Percentiles rank a stretch among this genome's conserved stretches.
These are phyloP conservation scores for Drosophila pseudoobscura DNA, from an alignment of 1,140 invertebrate species.

Conservation along the genomic window DNA sequence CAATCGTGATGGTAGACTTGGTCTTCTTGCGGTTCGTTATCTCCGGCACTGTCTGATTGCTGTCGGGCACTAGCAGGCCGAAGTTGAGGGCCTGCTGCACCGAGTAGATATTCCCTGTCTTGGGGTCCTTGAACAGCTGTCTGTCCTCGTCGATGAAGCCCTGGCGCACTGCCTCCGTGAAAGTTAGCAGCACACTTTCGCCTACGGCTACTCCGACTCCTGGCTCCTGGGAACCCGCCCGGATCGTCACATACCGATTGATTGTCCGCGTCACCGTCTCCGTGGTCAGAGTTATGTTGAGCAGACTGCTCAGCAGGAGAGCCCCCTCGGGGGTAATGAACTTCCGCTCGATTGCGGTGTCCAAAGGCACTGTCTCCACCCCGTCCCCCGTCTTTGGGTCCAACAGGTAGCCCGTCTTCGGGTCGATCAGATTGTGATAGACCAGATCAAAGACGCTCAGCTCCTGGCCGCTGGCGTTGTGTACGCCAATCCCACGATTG, in stretches of 20 bases:
- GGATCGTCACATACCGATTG: conserved; percentile 90
- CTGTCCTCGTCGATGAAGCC: conserved; percentile 92
- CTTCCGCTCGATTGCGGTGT: conserved; percentile 92
- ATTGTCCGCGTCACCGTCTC: conserved; percentile 93
- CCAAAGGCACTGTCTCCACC: conserved; percentile 89
- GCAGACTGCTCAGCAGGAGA: conserved; percentile 90
- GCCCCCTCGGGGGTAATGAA: conserved; percentile 94
- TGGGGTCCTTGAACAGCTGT: conserved; percentile 91
- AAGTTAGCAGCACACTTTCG: conserved; percentile 87
- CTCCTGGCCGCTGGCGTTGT: conserved; percentile 87
- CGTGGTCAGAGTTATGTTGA: conserved; percentile 93
- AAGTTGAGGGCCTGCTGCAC: conserved; percentile 92
- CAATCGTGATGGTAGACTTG: conserved; percentile 83
- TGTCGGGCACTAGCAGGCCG: conserved; percentile 87
- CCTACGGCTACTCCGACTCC: conserved; percentile 52
- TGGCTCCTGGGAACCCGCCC: conserved; percentile 84
- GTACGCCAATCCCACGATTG: conserved; percentile 91
- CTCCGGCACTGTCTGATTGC: conserved; percentile 81
- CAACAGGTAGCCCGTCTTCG: conserved; percentile 92
- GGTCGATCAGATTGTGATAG: conserved; percentile 91
- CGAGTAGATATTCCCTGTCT: conserved; percentile 89
- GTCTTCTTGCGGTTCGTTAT: conserved; percentile 82
- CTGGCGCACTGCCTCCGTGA: conserved; percentile 89
- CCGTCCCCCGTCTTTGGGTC: conserved; percentile 88
- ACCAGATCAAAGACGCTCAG: conserved; percentile 94